phyloP scores from a whole-genome alignment of 1,140 invertebrate species.

The Bombus terrestris region DNA sequence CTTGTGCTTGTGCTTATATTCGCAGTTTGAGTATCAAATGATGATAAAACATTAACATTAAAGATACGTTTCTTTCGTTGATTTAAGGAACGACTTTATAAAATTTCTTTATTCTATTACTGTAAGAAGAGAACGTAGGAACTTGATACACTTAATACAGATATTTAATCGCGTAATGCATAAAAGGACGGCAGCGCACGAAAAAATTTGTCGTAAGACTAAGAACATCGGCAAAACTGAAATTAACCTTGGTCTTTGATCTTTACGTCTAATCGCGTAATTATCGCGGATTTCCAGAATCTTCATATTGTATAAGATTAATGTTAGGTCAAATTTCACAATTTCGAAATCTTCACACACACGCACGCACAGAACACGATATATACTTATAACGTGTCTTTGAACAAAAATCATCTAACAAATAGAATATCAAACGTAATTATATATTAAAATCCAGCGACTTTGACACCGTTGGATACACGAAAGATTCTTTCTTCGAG shows the following conservation, averaged over 20 bases:
- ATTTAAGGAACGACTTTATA: background rate
- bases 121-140: background rate
- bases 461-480: slow-evolving; percentile 77
- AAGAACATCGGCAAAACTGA: background rate
- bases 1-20: too few relatives aligned
- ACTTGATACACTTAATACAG: background rate
- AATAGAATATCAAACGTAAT: background rate
- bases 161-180: background rate
- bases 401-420: too few relatives aligned
- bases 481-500: slow-evolving; percentile 88
- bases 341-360: too few relatives aligned
- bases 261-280: too few relatives aligned
- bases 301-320: too few relatives aligned
- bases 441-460: slow-evolving; percentile 51
- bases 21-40: too few relatives aligned
- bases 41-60: background rate
- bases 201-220: background rate
- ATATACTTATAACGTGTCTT: too few relatives aligned
- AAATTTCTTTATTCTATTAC: background rate
- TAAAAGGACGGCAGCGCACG: slow-evolving; percentile 1
- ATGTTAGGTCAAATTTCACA: too few relatives aligned
- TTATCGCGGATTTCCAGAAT: too few relatives aligned
- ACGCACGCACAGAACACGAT: too few relatives aligned
- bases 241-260: too few relatives aligned
- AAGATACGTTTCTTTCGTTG: background rate